A percentile compares a stretch with the other conserved stretches of the same genome.
phyloP scores from a whole-genome alignment of 2,888 invertebrate genomes.

The Drosophila yooni region DNA sequence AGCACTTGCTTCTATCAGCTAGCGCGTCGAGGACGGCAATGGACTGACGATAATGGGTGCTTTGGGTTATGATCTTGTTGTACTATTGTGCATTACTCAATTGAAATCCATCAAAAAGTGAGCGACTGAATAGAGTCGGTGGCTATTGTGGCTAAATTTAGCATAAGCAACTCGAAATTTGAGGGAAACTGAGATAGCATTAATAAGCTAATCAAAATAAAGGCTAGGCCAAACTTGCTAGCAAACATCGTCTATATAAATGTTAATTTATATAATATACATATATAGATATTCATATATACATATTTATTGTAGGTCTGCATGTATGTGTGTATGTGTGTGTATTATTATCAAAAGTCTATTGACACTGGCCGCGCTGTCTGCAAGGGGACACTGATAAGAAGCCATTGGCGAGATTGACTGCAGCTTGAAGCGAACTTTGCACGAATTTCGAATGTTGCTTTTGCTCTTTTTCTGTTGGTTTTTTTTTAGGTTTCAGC shows the following conservation, averaged over 20 bases:
- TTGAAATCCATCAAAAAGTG: conserved; percentile 17
- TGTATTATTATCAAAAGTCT: conserved; percentile 58
- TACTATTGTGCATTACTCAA: conserved; percentile 22
- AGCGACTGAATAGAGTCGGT: neutral
- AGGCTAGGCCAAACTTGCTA: neutral
- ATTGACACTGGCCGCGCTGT: conserved; percentile 74
- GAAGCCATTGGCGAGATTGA: conserved; percentile 48
- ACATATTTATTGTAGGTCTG: neutral
- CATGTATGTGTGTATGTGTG: neutral
- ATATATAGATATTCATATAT: neutral
- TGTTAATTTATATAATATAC: neutral
- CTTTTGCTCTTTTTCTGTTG: neutral
- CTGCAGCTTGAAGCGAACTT: conserved; percentile 56
- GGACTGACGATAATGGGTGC: conserved; percentile 32
- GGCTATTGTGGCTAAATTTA: conserved; percentile 49
- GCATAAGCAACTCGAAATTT: conserved; percentile 16
- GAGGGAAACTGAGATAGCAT: conserved; percentile 19
- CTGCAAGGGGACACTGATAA: conserved; percentile 68
- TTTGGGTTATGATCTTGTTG: conserved; percentile 32
- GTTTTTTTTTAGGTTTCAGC: conserved; percentile 5
- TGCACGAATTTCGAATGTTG: conserved; percentile 45
- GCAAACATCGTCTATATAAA: conserved; percentile 10
- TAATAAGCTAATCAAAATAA: conserved; percentile 7
- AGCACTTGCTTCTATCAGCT: conserved; percentile 20
- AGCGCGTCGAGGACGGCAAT: conserved; percentile 24